These are phyloP conservation scores for Otolemur crassicaudatus DNA, from an alignment of 2,797 vertebrate genomes.

Conservation along the genomic window DNA sequence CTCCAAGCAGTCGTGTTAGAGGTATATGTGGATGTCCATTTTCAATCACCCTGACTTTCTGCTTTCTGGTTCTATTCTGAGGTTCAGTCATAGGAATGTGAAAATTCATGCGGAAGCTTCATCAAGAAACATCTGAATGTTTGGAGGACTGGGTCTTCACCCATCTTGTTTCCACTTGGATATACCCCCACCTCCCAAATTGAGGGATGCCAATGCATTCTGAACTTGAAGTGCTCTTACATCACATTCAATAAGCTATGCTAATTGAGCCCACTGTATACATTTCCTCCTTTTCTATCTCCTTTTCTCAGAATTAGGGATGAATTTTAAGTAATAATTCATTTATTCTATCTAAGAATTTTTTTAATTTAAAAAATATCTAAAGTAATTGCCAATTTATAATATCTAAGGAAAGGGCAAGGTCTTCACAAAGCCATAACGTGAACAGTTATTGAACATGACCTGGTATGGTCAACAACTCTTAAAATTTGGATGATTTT, in stretches of 20 bases:
- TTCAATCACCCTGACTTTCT: not conserved
- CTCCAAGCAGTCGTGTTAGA: not conserved
- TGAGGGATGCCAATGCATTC: not conserved
- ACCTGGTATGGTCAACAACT: not conserved
- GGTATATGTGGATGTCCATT: not conserved
- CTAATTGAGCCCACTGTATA: not conserved
- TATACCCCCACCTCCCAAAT: no score
- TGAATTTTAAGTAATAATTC: not conserved
- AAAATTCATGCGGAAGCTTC: not conserved
- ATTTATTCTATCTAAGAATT: not conserved
- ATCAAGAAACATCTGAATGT: no score
- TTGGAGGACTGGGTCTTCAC: not conserved
- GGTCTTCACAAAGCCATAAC: not conserved
- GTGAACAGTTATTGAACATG: not conserved
- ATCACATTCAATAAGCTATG: not conserved
- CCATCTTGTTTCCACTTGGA: not conserved
- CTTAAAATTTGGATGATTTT: not conserved
- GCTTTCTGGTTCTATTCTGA: slow-evolving; percentile 6
- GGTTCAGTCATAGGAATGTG: no score
- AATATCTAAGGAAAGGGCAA: not conserved
- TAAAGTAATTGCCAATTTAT: not conserved
- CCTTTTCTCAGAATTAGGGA: not conserved
- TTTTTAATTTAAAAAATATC: not conserved
- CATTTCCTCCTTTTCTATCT: not conserved
- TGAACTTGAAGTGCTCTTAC: not conserved